Percentiles rank a stretch among this genome's conserved stretches.
phyloP scores from a whole-genome alignment of 2,113 vertebrate species.

The Camelus dromedarius region DNA sequence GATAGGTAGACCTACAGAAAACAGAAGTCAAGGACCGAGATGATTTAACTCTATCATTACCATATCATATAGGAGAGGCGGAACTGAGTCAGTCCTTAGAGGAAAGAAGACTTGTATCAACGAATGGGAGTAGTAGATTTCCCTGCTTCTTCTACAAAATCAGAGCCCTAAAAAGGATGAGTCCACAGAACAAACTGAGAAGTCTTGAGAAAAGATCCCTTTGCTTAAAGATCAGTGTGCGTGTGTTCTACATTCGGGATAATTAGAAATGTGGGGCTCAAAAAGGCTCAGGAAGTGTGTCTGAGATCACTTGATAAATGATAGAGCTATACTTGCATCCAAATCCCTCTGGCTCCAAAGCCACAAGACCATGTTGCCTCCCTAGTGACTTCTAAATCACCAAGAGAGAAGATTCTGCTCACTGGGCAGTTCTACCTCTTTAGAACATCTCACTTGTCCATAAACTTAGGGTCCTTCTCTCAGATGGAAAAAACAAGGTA shows the following conservation, averaged over 20 bases:
- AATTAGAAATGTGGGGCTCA: neutral
- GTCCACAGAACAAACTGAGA: neutral
- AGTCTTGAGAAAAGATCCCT: neutral
- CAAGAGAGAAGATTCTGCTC: neutral
- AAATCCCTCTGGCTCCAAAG: neutral
- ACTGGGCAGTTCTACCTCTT: neutral
- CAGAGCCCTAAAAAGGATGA: neutral
- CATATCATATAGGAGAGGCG: neutral
- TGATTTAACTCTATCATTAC: neutral
- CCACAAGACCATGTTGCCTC: neutral
- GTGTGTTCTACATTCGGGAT: neutral
- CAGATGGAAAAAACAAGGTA: neutral
- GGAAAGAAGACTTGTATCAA: neutral
- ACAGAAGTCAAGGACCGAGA: neutral
- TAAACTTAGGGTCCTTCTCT: neutral
- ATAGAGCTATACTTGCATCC: neutral
- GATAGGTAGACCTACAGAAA: neutral
- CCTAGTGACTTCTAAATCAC: neutral
- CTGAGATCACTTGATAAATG: constrained; percentile 17
- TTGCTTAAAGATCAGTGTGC: neutral
- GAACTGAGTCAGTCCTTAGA: neutral
- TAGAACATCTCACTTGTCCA: neutral
- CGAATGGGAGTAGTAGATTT: neutral
- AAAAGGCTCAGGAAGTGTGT: constrained; percentile 5
- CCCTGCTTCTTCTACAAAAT: neutral